Conservation (phyloP, 2,113 vertebrate species). For the Micromys minutus region DNA sequence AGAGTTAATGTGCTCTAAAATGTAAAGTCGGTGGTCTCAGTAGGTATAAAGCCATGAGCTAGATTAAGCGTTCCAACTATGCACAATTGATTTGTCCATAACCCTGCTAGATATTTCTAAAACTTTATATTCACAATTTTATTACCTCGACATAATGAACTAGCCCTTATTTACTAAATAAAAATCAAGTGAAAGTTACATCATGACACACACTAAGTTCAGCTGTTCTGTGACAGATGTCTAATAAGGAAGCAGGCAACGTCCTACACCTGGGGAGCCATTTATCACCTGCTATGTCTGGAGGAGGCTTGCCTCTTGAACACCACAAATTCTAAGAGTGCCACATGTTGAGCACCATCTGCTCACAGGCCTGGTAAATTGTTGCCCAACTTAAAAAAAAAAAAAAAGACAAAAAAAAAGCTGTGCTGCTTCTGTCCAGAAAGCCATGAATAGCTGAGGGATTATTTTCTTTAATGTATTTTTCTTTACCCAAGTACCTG, state of each 20-base stretch:
- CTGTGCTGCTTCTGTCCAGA: neutral
- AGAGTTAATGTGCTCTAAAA: neutral
- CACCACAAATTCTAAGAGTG: neutral
- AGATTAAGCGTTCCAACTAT: neutral
- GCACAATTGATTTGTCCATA: neutral
- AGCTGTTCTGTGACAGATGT: neutral
- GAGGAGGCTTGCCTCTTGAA: neutral
- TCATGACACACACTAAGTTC: neutral
- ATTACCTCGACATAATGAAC: neutral
- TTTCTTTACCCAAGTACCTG: neutral
- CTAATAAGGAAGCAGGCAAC: neutral
- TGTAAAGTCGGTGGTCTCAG: neutral
- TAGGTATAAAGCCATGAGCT: neutral
- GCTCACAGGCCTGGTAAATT: neutral
- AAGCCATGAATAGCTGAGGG: neutral
- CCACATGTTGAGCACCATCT: neutral
- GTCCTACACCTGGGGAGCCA: neutral
- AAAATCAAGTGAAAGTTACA: neutral
- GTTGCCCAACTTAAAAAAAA: too few species aligned
- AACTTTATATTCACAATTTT: neutral
- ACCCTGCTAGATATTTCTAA: neutral
- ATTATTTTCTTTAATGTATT: constrained; percentile 17
- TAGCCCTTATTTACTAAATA: neutral
- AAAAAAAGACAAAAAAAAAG: too few species aligned
- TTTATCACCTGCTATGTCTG: neutral